Conservation (phyloP, 2,797 vertebrate species). For the Chanos chanos region DNA sequence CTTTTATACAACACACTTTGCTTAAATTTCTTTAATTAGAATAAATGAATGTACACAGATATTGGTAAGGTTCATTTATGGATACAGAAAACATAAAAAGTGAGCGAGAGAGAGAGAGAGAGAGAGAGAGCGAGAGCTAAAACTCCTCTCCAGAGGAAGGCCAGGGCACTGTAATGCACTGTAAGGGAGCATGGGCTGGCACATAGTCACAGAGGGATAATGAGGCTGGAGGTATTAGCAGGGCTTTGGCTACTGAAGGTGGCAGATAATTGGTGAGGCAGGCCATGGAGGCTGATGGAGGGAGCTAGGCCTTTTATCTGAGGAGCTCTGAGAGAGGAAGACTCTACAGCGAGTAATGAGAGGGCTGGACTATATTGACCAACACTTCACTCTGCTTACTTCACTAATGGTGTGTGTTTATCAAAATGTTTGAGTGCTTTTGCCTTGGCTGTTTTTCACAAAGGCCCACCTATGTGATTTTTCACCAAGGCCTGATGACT, state of each 20-base stretch:
- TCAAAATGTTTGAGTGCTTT: constrained; percentile 36
- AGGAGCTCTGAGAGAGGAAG: constrained; percentile 8
- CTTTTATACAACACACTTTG: too few relatives aligned
- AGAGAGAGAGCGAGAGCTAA: too few relatives aligned
- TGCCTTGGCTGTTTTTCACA: constrained; percentile 22
- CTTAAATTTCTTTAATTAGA: too few relatives aligned
- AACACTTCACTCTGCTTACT: constrained; percentile 39
- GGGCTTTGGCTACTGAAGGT: constrained; percentile 1
- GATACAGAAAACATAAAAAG: too few relatives aligned
- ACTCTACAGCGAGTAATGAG: constrained; percentile 29
- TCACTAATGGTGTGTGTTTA: constrained; percentile 43
- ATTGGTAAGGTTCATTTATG: too few relatives aligned
- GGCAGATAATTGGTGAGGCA: constrained; percentile 35
- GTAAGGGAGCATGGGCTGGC: too few relatives aligned
- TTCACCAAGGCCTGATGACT: too few relatives aligned
- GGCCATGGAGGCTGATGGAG: constrained; percentile 18
- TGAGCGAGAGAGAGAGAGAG: too few relatives aligned
- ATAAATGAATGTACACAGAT: too few relatives aligned
- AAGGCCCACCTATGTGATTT: constrained; percentile 5
- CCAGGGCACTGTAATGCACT: constrained; percentile 2
- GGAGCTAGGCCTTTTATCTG: constrained; percentile 42
- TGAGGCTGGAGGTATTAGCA: constrained; percentile 18
- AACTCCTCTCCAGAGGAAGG: too few relatives aligned
- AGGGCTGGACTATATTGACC: constrained; percentile 35
- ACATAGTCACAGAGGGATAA: constrained; percentile 30